These are phyloP conservation scores for Orthosia incerta DNA, from an alignment of 2,888 invertebrate genomes.

Conservation along the genomic window DNA sequence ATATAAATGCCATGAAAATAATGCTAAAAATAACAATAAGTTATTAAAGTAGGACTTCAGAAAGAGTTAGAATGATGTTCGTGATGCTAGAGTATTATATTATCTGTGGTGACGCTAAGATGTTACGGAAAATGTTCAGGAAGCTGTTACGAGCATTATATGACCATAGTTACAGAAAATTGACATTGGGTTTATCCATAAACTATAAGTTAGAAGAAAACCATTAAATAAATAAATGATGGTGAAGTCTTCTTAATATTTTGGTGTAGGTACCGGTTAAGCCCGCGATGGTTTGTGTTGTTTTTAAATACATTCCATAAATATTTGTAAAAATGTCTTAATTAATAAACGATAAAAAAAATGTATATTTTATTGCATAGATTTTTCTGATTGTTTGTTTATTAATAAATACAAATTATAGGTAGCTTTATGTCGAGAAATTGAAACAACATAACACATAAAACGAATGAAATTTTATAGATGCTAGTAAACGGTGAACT, in stretches of 20 bases:
- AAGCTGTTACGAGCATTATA: conserved; percentile 28
- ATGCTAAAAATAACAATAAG: conserved; percentile 7
- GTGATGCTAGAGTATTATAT: conserved; percentile 35
- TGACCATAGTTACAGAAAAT: conserved; percentile 40
- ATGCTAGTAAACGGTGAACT: background rate
- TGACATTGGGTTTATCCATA: conserved; percentile 32
- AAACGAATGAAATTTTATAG: background rate
- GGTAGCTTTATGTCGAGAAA: background rate
- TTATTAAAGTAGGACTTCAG: conserved; percentile 5
- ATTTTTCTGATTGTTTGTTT: background rate
- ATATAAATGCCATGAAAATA: conserved; percentile 4
- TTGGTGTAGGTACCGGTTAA: background rate
- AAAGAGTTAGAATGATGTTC: conserved; percentile 25
- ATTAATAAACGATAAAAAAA: too few relatives aligned
- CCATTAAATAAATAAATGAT: conserved; percentile 18
- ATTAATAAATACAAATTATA: background rate
- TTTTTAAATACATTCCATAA: too few relatives aligned
- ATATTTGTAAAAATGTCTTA: too few relatives aligned
- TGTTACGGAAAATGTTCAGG: conserved; percentile 43
- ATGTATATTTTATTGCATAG: too few relatives aligned
- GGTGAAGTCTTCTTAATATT: background rate
- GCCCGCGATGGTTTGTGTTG: too few relatives aligned
- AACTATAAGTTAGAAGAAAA: conserved; percentile 3
- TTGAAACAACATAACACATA: background rate
- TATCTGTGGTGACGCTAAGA: conserved; percentile 39